phyloP scores from a whole-genome alignment of 2,113 vertebrate species.

The Rhynchomys soricoides region DNA sequence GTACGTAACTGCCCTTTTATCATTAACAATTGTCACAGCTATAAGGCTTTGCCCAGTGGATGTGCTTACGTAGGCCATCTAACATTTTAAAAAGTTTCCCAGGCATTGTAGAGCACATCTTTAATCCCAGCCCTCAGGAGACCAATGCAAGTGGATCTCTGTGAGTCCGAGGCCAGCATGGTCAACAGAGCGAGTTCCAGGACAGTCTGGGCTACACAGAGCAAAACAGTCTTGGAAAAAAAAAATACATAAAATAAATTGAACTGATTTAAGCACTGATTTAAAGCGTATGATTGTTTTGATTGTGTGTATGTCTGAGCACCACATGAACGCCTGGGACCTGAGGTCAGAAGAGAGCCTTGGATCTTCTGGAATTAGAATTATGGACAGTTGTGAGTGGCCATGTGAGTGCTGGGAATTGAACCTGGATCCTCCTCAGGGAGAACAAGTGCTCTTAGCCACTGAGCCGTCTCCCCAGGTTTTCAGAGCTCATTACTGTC shows the following conservation, averaged over 20 bases:
- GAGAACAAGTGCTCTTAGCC: background rate
- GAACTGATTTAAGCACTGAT: too few species aligned
- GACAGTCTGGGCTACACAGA: too few species aligned
- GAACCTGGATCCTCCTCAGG: background rate
- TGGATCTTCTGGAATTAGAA: background rate
- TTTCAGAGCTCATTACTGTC: background rate
- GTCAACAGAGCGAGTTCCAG: too few species aligned
- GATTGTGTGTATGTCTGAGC: background rate
- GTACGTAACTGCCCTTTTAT: slow-evolving; percentile 6
- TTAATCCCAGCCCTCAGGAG: too few species aligned
- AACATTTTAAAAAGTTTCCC: background rate
- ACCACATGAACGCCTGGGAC: background rate
- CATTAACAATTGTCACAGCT: background rate
- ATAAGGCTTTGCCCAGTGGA: background rate
- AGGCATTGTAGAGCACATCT: background rate
- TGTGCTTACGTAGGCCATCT: background rate
- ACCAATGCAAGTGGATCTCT: too few species aligned
- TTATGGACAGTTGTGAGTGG: background rate
- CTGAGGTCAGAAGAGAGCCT: background rate
- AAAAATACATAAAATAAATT: too few species aligned
- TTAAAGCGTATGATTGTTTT: background rate
- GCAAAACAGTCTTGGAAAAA: background rate
- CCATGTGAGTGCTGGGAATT: background rate
- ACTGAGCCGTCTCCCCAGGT: background rate
- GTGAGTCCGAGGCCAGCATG: too few species aligned